Evolutionary conservation across 2,888 invertebrate genomes (phyloP).

Genomic region (Acleris laterana): DNA sequence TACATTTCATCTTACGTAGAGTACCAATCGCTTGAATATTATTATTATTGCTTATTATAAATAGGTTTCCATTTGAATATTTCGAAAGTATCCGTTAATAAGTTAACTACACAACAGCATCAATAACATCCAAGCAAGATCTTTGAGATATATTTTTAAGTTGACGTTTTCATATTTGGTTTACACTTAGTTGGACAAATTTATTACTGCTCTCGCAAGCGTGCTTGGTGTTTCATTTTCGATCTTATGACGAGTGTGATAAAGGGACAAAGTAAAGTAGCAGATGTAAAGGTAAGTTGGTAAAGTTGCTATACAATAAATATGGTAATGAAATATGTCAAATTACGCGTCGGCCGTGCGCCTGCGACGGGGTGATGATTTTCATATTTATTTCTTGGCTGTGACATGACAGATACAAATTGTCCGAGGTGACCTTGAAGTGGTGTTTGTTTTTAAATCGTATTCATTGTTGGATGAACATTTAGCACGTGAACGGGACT

Average conservation of each 20-base stretch:
- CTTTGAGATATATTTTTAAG: conserved; percentile 49
- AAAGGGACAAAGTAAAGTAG: conserved; percentile 37
- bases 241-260: conserved; percentile 38
- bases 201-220: conserved; percentile 17
- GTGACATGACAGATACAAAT: conserved; percentile 67
- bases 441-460: conserved; percentile 54
- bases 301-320: conserved; percentile 67
- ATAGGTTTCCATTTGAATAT: conserved; percentile 6
- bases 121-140: conserved; percentile 47
- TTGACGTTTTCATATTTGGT: conserved; percentile 62
- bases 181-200: conserved; percentile 45
- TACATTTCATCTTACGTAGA: too few relatives aligned
- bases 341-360: conserved; percentile 72
- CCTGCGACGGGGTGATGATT: conserved; percentile 69
- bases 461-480: conserved; percentile 28
- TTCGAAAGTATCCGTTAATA: conserved; percentile 19
- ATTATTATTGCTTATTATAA: background rate
- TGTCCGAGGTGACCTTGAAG: conserved; percentile 62
- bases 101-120: conserved; percentile 43
- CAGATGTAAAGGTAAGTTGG: conserved; percentile 34
- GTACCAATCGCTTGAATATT: too few relatives aligned
- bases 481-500: conserved; percentile 24
- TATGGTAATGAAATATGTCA: conserved; percentile 83
- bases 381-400: conserved; percentile 67
- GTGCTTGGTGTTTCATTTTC: conserved; percentile 25